Evolutionary conservation across 30 jellyfish, hydroid and myxozoan genomes (phyloP), one percentile per base, ranked within the genome.

Genomic region (Hydractinia symbiolongicarpus): DNA sequence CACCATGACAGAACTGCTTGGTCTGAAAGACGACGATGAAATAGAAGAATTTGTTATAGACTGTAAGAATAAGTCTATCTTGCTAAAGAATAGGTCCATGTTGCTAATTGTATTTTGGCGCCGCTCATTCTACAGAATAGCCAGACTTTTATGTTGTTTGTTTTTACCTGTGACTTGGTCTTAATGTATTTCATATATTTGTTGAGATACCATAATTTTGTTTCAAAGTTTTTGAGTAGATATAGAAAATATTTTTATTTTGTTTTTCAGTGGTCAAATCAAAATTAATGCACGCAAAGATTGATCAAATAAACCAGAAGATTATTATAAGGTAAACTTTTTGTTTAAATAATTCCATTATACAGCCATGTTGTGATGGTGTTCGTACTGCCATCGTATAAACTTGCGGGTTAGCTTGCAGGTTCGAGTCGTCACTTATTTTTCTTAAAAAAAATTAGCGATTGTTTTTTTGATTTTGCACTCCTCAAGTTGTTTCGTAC

Each of bases 1-100:
- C 4, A 51, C 85, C n/a, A 83, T 90, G 9, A 81, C 89, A 44
- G 81, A 86, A 61, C 89, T 79, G n/a, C 74, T 90, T 69, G 54
- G 21, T 20, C 70, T 90, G 16, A 83, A 85, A 49, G 95, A 81
- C 56, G 97, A 90, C 55, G 95, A 84, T 66, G 74, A 64, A 7
- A 74, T 90, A 10, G 97, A 90, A 75, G 97, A 86, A 14, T 90
- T 90, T 81, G 85, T 90, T 53, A 90, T 90, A 30, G 94, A 90
- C 8, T 86, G 97, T 90, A 30, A 73, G 89, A 53, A 8, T 51
- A 13, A 6, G 9, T 61, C 44, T 30, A 30, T 30, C 44, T 30
- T 30, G 44, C 44, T 30, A 30, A 30, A 30, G 44, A 30, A 30
- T 30, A 30, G 44, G 44, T 30, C 44, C 2, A 30, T 30, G 44